These are phyloP conservation scores for Papilio glaucus DNA, from an alignment of 1,140 invertebrate genomes.

Conservation along the genomic window DNA sequence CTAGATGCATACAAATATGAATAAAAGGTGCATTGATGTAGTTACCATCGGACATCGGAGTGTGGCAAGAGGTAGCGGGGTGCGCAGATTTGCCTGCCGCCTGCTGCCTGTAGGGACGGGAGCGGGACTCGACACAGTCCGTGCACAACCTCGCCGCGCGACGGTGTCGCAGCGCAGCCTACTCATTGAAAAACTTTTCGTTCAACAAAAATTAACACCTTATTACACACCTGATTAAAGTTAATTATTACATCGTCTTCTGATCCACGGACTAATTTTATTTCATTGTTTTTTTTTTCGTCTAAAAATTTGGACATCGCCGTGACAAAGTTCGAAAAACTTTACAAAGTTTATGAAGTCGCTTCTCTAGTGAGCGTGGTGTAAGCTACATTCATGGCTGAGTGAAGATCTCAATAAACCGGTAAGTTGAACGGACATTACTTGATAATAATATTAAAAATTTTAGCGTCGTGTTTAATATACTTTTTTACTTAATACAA, in stretches of 20 bases:
- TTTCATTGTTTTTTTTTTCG: constrained; percentile 50
- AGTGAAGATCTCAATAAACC: constrained; percentile 72
- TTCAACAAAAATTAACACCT: not conserved
- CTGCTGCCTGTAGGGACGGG: not conserved
- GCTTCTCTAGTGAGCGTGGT: constrained; percentile 53
- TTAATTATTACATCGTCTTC: not conserved
- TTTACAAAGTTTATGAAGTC: constrained; percentile 60
- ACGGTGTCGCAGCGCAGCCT: not conserved
- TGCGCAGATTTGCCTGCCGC: not conserved
- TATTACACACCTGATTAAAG: not conserved
- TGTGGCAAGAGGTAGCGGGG: not conserved
- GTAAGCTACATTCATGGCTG: constrained; percentile 66
- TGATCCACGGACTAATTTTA: not conserved
- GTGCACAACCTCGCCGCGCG: not conserved
- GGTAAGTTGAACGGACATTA: constrained; percentile 75
- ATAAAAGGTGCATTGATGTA: constrained; percentile 13
- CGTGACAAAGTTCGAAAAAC: constrained; percentile 65
- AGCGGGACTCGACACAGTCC: not conserved
- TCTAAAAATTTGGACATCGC: constrained; percentile 27
- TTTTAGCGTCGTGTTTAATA: constrained; percentile 36
- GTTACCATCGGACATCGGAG: not conserved
- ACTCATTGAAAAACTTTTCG: not conserved
- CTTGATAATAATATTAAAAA: constrained; percentile 65
- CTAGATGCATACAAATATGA: not conserved
- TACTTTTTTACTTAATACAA: not conserved